These are phyloP conservation scores for Aphelinus certus DNA, from an alignment of 1,140 invertebrate species.

Conservation along the genomic window DNA sequence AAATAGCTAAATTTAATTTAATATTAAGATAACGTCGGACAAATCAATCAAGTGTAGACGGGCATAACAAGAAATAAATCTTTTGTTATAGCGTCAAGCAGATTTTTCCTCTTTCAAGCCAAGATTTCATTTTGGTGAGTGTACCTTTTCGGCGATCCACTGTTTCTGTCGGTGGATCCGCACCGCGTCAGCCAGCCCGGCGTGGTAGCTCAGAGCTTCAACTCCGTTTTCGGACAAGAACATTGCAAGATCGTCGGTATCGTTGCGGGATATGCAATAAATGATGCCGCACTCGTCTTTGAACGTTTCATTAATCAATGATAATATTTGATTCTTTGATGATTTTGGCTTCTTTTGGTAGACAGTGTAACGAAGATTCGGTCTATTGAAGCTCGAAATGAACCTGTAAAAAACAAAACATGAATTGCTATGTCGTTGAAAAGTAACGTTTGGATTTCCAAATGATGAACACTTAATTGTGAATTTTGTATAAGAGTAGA, in stretches of 20 bases:
- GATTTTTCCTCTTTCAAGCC: no score
- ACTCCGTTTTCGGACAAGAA: constrained; percentile 75
- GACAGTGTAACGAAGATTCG: constrained; percentile 90
- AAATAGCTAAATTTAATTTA: no score
- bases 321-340: constrained; percentile 74
- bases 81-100: background rate
- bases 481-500: no score
- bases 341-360: constrained; percentile 76
- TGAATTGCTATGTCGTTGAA: background rate
- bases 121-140: no score
- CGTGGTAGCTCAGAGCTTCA: constrained; percentile 85
- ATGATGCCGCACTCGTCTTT: constrained; percentile 86
- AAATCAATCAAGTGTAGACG: no score
- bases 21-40: no score
- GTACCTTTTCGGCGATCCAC: constrained; percentile 83
- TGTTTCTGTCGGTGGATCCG: constrained; percentile 77
- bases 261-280: constrained; percentile 93
- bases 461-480: no score
- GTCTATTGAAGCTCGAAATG: constrained; percentile 87
- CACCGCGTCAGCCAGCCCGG: constrained; percentile 79
- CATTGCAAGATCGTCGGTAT: constrained; percentile 82
- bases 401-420: constrained; percentile 64
- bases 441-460: no score
- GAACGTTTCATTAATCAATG: constrained; percentile 76
- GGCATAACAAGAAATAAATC: background rate